Evolutionary conservation across 2,888 invertebrate species (phyloP).

Genomic region (Cephus spinipes): DNA sequence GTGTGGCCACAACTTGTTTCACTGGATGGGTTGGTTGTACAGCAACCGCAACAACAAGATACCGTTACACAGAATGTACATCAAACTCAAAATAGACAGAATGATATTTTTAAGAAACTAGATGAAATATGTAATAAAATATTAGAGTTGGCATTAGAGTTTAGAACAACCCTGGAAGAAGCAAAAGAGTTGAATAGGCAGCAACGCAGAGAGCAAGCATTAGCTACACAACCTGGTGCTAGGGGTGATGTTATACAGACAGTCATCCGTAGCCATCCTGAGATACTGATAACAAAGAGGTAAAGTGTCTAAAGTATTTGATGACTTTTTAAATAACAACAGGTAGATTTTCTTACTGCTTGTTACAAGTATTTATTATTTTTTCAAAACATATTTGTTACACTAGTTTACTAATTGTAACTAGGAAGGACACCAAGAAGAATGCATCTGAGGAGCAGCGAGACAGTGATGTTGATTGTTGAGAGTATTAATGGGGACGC

Average conservation of each 20-base stretch:
- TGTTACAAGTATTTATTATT: neutral
- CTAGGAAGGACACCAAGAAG: constrained; percentile 86
- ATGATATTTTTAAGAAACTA: constrained; percentile 67
- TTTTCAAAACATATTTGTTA: constrained; percentile 2
- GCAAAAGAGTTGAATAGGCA: constrained; percentile 73
- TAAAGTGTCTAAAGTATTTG: constrained; percentile 52
- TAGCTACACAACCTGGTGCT: constrained; percentile 67
- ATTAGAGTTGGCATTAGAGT: constrained; percentile 76
- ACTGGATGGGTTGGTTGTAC: constrained; percentile 58
- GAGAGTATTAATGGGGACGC: constrained; percentile 71
- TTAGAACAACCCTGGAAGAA: constrained; percentile 80
- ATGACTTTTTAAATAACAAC: neutral
- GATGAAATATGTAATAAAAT: constrained; percentile 80
- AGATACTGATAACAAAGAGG: constrained; percentile 82
- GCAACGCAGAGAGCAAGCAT: constrained; percentile 67
- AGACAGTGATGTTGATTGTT: constrained; percentile 88
- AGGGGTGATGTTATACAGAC: constrained; percentile 66
- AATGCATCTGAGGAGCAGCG: constrained; percentile 80
- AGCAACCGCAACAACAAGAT: constrained; percentile 57
- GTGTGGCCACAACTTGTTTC: constrained; percentile 62
- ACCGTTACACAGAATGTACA: constrained; percentile 42
- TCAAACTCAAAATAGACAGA: constrained; percentile 48
- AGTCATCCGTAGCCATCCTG: constrained; percentile 70
- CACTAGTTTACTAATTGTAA: constrained; percentile 89
- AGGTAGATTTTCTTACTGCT: neutral